Conservation (phyloP, 37 sponge, comb jelly and placozoan species). For the Theonella swinhoei region DNA sequence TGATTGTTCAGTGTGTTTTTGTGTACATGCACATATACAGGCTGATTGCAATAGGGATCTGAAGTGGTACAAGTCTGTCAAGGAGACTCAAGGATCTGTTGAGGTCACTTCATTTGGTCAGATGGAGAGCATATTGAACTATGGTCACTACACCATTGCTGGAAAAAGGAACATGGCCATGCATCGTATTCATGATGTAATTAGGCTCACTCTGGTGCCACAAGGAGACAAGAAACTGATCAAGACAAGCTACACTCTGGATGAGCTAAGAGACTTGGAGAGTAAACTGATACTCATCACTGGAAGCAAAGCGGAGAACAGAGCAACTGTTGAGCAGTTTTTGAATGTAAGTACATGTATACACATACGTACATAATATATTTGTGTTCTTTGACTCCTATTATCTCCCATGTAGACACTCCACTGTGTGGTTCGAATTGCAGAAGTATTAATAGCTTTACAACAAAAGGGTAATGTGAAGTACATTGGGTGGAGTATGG, state of each 20-base stretch:
- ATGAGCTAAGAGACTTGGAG: slow-evolving; percentile 69
- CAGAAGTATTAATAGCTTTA: slow-evolving; percentile 32
- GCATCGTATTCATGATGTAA: slow-evolving; percentile 27
- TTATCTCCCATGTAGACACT: slow-evolving; percentile 12
- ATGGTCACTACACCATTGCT: slow-evolving; percentile 33
- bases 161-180: neutral
- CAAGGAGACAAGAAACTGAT: slow-evolving; percentile 12
- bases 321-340: slow-evolving; percentile 38
- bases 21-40: slow-evolving; percentile 1
- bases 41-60: slow-evolving; percentile 37
- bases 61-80: slow-evolving; percentile 63
- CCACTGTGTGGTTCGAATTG: slow-evolving; percentile 41
- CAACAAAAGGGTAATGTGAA: slow-evolving; percentile 34
- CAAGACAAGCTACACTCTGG: slow-evolving; percentile 37
- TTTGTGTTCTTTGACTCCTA: neutral
- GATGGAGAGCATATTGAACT: slow-evolving; percentile 40
- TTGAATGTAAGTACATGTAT: slow-evolving; percentile 38
- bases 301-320: slow-evolving; percentile 55
- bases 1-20: slow-evolving; percentile 26
- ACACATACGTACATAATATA: neutral
- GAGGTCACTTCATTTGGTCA: slow-evolving; percentile 57
- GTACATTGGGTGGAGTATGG: slow-evolving; percentile 46
- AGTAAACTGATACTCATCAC: slow-evolving; percentile 74
- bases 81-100: slow-evolving; percentile 54
- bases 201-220: slow-evolving; percentile 10